Evolutionary conservation across 1,140 invertebrate species (phyloP).

Genomic region (Phocides pigmalion): DNA sequence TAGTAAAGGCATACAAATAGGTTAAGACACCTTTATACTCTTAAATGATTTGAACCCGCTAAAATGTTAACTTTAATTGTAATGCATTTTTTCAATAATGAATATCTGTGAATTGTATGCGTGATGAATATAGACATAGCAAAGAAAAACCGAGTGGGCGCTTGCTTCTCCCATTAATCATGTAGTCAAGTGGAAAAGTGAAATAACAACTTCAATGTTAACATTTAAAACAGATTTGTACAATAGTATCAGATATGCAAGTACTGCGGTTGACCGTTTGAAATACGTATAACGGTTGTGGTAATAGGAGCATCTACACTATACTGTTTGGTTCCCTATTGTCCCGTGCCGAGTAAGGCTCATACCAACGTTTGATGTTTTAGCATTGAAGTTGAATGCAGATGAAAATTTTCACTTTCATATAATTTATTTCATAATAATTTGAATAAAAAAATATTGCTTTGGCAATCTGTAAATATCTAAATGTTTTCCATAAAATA

Average conservation of each 20-base stretch:
- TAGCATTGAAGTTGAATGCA: constrained; percentile 9
- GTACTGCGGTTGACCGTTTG: too few species aligned
- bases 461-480: constrained; percentile 26
- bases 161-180: too few species aligned
- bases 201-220: too few species aligned
- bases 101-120: not conserved
- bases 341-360: too few species aligned
- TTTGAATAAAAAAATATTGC: constrained; percentile 6
- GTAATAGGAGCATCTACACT: too few species aligned
- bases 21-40: not conserved
- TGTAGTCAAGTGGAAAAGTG: too few species aligned
- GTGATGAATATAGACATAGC: not conserved
- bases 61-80: not conserved
- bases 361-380: constrained; percentile 1
- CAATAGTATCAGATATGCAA: too few species aligned
- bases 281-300: too few species aligned
- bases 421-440: constrained; percentile 12
- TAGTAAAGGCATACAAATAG: not conserved
- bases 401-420: constrained; percentile 5
- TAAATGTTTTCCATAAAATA: constrained; percentile 18
- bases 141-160: not conserved
- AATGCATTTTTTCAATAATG: not conserved
- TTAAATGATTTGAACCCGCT: not conserved
- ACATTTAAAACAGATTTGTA: too few species aligned
- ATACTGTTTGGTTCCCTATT: too few species aligned